Base-by-base conservation (phyloP, 2,888 invertebrate species). In the Phymatocera aterrima region DNA sequence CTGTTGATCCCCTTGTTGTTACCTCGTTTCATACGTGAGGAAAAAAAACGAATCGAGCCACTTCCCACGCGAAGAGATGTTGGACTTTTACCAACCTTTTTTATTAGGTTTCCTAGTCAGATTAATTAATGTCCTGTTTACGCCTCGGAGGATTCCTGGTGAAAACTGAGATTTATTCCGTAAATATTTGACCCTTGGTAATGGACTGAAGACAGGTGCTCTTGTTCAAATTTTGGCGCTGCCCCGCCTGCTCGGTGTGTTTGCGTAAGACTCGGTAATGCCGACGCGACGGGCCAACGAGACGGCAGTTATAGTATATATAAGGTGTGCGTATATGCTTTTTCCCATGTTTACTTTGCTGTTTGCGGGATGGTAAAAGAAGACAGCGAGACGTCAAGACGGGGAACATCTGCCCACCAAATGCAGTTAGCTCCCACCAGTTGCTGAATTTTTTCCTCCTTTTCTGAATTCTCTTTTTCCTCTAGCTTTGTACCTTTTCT, bases 131-230 rank as follows among this genome's bases (percentile, higher is more conserved):
- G 37, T 24, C n/a, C 34, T 57, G 48, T 74, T 78, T 37, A 72
- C 34, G 60, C n/a, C 2, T 3, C 3, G 15, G 46, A 74, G 46
- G 18, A 74, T 61, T 78, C 21, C 31, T 24, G 34, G 12, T 78
- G 51, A 78, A 74, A 74, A 31, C n/a, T n/a, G 57, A 60, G 72
- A 46, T 46, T 18, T 60, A 60, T 60, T 3, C 48, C 28, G 34
- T 78, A 78, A 78, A 78, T 78, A 78, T 78, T 78, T 78, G 48
- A 43, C 72, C 43, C 46, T 34, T n/a, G 21, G 70, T 72, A 78
- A 78, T 78, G 72, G 43, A 78, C 34, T 43, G 78, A 57, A 34
- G 78, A 78, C 78, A 74, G 72, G 48, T 46, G 72, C 61, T 40
- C 78, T 74, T 74, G 60, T 78, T 78, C 60, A 72, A 21, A 74